These are phyloP conservation scores for Ia io DNA, from an alignment of 2,113 vertebrate species.

Conservation along the genomic window DNA sequence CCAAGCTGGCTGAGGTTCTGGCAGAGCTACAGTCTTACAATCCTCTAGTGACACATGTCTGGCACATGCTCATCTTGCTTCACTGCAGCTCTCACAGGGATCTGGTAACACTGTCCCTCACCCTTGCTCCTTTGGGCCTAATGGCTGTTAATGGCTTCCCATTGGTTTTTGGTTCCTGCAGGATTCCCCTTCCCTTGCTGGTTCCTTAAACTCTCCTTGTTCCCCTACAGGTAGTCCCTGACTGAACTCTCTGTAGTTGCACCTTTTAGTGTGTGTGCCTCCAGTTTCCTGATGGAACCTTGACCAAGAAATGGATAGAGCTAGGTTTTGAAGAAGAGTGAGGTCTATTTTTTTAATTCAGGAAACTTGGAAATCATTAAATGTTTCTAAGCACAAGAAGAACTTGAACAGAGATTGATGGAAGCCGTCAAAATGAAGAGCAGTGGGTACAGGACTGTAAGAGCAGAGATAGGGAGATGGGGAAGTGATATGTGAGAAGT, in stretches of 20 bases:
- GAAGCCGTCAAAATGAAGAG: neutral
- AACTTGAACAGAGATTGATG: neutral
- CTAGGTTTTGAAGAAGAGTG: neutral
- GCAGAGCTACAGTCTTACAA: neutral
- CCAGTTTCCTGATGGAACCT: neutral
- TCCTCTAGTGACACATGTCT: neutral
- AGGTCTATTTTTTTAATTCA: neutral
- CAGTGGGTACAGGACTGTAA: neutral
- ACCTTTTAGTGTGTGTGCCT: neutral
- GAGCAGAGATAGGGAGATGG: neutral
- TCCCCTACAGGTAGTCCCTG: neutral
- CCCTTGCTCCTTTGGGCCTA: neutral
- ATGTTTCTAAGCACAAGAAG: neutral
- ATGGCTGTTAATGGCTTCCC: neutral
- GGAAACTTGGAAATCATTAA: neutral
- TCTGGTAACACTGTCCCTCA: neutral
- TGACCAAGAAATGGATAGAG: neutral
- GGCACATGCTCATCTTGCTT: neutral
- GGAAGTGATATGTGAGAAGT: neutral
- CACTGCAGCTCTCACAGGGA: neutral
- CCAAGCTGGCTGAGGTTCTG: neutral
- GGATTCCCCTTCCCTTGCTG: neutral
- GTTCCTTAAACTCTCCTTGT: neutral
- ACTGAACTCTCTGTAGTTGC: neutral
- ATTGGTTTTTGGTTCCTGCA: neutral